Conservation (phyloP, 2,888 invertebrate genomes). For the Polydrusus tereticollis region DNA sequence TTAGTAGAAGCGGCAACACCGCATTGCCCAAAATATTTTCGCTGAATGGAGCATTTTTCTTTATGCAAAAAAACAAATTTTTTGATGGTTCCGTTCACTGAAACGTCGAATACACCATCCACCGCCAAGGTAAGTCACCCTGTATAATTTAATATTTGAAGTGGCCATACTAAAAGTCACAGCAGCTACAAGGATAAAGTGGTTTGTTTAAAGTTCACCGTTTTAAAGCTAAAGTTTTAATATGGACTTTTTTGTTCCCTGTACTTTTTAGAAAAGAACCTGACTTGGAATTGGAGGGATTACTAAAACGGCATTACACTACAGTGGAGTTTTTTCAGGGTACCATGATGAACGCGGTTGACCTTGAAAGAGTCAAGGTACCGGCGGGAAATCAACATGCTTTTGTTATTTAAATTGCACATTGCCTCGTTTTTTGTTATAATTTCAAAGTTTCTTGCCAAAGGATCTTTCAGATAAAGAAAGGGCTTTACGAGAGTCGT, state of each 20-base stretch:
- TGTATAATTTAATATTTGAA: not conserved
- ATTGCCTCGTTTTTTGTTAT: conserved; percentile 21
- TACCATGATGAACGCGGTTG: conserved; percentile 99
- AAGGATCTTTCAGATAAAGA: not conserved
- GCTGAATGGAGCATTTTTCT: no score
- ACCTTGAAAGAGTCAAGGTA: conserved; percentile 99
- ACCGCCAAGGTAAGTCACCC: not conserved
- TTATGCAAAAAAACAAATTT: no score
- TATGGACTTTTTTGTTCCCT: conserved; percentile 6
- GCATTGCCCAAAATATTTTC: no score
- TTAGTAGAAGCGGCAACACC: no score
- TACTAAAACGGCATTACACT: conserved; percentile 99
- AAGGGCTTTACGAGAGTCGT: no score
- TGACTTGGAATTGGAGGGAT: conserved; percentile 99
- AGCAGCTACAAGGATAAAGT: not conserved
- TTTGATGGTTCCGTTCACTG: no score
- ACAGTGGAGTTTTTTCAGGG: conserved; percentile 99
- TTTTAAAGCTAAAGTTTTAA: not conserved
- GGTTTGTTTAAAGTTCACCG: not conserved
- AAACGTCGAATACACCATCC: no score
- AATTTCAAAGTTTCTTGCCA: conserved; percentile 36
- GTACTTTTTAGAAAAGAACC: conserved; percentile 93
- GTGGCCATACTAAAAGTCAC: not conserved
- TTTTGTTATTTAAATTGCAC: conserved; percentile 32
- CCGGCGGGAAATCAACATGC: conserved; percentile 53